phyloP scores from a whole-genome alignment of 2,888 invertebrate species.

The Mythimna loreyi region DNA sequence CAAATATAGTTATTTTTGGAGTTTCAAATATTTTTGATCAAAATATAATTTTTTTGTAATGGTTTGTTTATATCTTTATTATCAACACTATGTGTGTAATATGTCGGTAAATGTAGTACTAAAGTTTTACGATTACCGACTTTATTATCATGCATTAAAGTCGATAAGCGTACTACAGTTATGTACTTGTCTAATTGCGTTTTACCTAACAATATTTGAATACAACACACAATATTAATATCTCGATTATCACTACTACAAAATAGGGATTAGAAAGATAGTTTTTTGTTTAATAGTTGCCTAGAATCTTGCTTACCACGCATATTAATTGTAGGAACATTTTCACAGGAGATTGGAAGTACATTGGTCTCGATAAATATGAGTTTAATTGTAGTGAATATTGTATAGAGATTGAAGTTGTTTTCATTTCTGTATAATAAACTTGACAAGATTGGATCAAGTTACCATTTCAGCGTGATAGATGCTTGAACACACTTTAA shows the following conservation, averaged over 20 bases:
- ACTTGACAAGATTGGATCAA: constrained; percentile 46
- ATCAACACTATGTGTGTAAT: no score
- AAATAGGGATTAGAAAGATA: constrained; percentile 8
- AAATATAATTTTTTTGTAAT: constrained; percentile 4
- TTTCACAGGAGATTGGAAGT: constrained; percentile 16
- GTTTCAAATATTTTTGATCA: constrained; percentile 3
- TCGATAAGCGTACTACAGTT: no score
- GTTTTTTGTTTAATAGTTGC: constrained; percentile 29
- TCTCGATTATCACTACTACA: constrained; percentile 18
- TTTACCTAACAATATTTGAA: constrained; percentile 17
- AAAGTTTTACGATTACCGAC: no score
- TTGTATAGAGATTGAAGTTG: constrained; percentile 8
- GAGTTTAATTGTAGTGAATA: constrained; percentile 4
- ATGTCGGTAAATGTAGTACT: no score
- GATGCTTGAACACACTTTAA: constrained; percentile 18
- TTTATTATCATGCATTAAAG: no score
- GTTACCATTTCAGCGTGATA: constrained; percentile 44
- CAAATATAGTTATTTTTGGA: constrained; percentile 6
- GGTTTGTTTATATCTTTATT: background rate
- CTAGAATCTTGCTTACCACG: constrained; percentile 30
- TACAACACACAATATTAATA: background rate
- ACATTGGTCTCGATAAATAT: constrained; percentile 7
- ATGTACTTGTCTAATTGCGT: constrained; percentile 14
- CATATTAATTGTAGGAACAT: constrained; percentile 13
- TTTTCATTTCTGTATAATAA: constrained; percentile 19